Evolutionary conservation across 35 echinoderm and acorn worm species (phyloP), one percentile per base, ranked within the genome.

Genomic region (Apostichopus parvimensis): DNA sequence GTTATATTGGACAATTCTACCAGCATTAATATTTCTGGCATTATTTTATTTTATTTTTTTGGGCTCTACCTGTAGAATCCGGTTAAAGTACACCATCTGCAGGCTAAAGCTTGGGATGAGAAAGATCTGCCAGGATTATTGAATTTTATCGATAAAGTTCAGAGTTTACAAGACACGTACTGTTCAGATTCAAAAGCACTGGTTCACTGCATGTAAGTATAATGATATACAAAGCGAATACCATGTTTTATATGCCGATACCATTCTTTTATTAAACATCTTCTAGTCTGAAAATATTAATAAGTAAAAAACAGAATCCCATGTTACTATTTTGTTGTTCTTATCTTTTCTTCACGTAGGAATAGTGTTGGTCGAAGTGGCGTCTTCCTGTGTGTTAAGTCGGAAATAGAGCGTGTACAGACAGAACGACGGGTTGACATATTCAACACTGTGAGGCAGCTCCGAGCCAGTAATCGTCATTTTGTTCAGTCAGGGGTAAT

Each of bases 161-260:
- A 14, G 13, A 25, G 53, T 8, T 18, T 80, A 80, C 78, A 80
- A 8, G 26, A 80, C 6, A 14, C 2, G 25, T 80, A 55, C 78
- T 9, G 13, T 53, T 53, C 53, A 80, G 25, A 53, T 10, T 9
- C 78, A 80, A 23, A 23, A 52, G 52, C 78, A 6, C 10, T 80
- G 17, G 78, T 80, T 17, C 78, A 80, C 53, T 80, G 78, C 78
- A 45, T 13, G 78, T 80, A 55, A 80, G 78, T 80, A 80, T 52
- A 20, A 15, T 0, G 23, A 9, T 25, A 9, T 18, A 22, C 9
- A 10, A n/a, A 10, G n/a, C 26, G 5, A 14, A 18, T 22, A n/a
- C 9, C 77, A 79, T 25, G 14, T 14, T 53, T 9, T 9, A 8
- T 80, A 13, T 80, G 10, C 11, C 25, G 78, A 53, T 2, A 9